Evolutionary conservation across 2,888 invertebrate genomes (phyloP).

Genomic region (Agelastica alni): DNA sequence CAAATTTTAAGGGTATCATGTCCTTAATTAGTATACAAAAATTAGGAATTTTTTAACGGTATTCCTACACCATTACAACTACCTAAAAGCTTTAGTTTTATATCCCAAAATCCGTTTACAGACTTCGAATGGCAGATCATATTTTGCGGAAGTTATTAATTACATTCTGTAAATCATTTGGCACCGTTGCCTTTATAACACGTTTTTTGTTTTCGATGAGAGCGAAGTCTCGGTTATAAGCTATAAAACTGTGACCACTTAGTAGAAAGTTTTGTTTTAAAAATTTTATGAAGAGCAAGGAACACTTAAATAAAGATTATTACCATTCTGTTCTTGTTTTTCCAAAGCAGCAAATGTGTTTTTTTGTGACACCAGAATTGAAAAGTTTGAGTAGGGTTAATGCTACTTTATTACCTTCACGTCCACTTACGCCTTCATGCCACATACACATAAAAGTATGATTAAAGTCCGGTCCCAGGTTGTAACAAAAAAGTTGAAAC

Average conservation of each 20-base stretch:
- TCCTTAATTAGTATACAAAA: too few species aligned
- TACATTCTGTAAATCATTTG: too few species aligned
- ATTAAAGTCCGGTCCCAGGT: constrained; percentile 2
- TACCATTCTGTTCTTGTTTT: too few species aligned
- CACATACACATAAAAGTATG: constrained; percentile 8
- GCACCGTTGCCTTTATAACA: too few species aligned
- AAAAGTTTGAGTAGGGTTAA: constrained; percentile 4
- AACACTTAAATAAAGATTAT: too few species aligned
- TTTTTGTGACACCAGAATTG: constrained; percentile 7
- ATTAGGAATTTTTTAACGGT: too few species aligned
- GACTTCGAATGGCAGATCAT: neutral
- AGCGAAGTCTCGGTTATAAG: too few species aligned
- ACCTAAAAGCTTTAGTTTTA: too few species aligned
- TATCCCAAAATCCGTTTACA: neutral
- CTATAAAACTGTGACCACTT: neutral
- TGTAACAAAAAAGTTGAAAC: neutral
- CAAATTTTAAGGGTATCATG: too few species aligned
- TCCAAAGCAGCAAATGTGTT: neutral
- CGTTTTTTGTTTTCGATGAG: neutral
- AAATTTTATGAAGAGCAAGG: neutral
- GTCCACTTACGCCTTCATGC: constrained; percentile 10
- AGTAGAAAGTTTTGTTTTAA: neutral
- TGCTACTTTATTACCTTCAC: constrained; percentile 6
- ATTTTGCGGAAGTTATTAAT: too few species aligned
- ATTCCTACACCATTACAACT: too few species aligned